Evolutionary conservation across 2,113 vertebrate species (phyloP).

Genomic region (Callipepla squamata): DNA sequence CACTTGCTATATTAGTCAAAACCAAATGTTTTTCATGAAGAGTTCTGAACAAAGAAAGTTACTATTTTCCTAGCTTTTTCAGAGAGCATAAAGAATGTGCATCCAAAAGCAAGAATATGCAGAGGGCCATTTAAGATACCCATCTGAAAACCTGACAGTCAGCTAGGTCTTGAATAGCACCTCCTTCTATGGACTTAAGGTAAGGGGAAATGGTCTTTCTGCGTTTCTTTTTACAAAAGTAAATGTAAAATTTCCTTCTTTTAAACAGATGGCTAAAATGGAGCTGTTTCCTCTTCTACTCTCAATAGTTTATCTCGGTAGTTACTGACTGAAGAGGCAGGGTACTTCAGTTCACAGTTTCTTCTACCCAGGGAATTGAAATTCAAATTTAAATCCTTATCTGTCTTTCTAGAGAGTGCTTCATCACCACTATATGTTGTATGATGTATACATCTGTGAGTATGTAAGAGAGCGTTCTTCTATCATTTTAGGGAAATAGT

Average conservation of each 20-base stretch:
- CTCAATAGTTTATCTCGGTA: neutral
- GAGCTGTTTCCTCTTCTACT: neutral
- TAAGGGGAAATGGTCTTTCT: neutral
- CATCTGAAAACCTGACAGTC: neutral
- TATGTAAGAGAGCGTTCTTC: neutral
- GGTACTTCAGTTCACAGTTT: conserved; percentile 34
- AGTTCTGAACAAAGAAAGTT: neutral
- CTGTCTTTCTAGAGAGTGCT: conserved; percentile 1
- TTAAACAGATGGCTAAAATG: neutral
- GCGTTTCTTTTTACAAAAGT: neutral
- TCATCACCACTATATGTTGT: neutral
- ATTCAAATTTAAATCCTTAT: conserved; percentile 21
- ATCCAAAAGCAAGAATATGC: neutral
- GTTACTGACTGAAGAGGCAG: neutral
- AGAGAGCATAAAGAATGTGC: neutral
- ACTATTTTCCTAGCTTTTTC: neutral
- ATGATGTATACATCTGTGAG: neutral
- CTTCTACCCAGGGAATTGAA: conserved; percentile 2
- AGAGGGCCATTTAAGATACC: neutral
- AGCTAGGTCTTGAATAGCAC: neutral
- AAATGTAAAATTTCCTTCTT: neutral
- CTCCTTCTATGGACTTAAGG: neutral
- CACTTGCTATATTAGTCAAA: neutral
- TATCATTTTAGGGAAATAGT: neutral
- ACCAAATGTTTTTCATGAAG: neutral